phyloP scores from a whole-genome alignment of 2,888 invertebrate species.

The Drosophila austrosaltans region DNA sequence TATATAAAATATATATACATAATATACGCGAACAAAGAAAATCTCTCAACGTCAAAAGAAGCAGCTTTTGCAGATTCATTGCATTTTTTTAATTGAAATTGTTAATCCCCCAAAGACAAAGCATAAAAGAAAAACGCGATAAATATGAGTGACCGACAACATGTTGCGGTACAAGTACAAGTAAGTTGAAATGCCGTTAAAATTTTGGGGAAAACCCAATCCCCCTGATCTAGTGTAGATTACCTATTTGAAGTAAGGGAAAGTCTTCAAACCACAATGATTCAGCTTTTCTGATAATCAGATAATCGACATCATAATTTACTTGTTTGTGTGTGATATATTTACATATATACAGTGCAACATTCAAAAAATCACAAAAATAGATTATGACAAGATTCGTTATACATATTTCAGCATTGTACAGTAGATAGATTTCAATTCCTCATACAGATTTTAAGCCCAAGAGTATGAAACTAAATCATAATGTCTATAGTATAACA shows the following conservation, averaged over 20 bases:
- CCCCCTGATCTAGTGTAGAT: not conserved
- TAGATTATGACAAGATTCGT: not conserved
- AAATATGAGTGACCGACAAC: conserved; percentile 56
- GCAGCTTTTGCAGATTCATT: conserved; percentile 28
- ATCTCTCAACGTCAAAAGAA: conserved; percentile 24
- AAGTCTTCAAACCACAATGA: conserved; percentile 1
- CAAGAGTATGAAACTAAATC: too few relatives aligned
- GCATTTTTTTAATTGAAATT: conserved; percentile 4
- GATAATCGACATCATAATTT: conserved; percentile 4
- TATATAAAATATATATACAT: conserved; percentile 30
- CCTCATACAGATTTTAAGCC: too few relatives aligned
- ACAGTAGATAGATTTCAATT: too few relatives aligned
- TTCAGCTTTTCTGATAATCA: not conserved
- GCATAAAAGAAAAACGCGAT: conserved; percentile 12
- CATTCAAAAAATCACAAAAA: conserved; percentile 19
- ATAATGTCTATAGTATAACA: not conserved
- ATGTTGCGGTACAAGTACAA: conserved; percentile 61
- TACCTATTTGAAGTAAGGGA: not conserved
- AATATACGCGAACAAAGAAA: conserved; percentile 51
- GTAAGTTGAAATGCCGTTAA: conserved; percentile 45
- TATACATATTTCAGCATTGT: too few relatives aligned
- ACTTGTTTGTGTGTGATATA: not conserved
- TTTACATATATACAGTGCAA: not conserved
- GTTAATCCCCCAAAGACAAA: conserved; percentile 15
- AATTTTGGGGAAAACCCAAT: not conserved